Base-by-base conservation (phyloP, 2,888 invertebrate genomes). In the Neelides folsomi region DNA sequence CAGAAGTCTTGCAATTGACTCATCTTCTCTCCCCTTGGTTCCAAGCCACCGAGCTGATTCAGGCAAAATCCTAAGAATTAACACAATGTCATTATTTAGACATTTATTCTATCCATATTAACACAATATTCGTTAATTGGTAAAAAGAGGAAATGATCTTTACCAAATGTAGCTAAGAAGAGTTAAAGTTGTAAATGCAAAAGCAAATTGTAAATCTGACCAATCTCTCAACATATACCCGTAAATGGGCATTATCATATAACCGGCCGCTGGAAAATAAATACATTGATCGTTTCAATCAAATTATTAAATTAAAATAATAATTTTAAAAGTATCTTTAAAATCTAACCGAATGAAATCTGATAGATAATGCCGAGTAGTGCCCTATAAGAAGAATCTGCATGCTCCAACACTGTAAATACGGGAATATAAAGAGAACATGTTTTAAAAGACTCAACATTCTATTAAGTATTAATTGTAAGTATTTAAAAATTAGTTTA, bases 21-120 rank as follows among this genome's bases (percentile, higher is more conserved):
- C 50, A 2, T 57, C 57, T 10, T 58, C 58, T 38, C 58, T 41
- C 12, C 58, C 62, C 12, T 56, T 50, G 1, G 59, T 55, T 2
- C 62, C 62, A 13, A 61, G 35, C 64, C 64, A 64, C 12, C 64
- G 46, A 1, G 64, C 56, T 1, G 64, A 64, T 1, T 61, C 54
- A 1, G 64, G 64, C 3, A 63, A 52, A n/a, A 60, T 56, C 64
- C 64, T 64, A n/a, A 2, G n/a, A 50, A 44, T n/a, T 43, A 38
- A 35, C 37, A 51, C 37, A 39, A 20, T 10, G 19, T 43, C 7
- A 43, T n/a, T 16, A 15, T 43, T n/a, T n/a, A n/a, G n/a, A n/a
- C n/a, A n/a, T n/a, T n/a, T n/a, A n/a, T n/a, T n/a, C n/a, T n/a
- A n/a, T n/a, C n/a, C n/a, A n/a, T n/a, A n/a, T n/a, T n/a, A n/a